Conservation (phyloP, 2,797 vertebrate genomes). For the Zalophus californianus region DNA sequence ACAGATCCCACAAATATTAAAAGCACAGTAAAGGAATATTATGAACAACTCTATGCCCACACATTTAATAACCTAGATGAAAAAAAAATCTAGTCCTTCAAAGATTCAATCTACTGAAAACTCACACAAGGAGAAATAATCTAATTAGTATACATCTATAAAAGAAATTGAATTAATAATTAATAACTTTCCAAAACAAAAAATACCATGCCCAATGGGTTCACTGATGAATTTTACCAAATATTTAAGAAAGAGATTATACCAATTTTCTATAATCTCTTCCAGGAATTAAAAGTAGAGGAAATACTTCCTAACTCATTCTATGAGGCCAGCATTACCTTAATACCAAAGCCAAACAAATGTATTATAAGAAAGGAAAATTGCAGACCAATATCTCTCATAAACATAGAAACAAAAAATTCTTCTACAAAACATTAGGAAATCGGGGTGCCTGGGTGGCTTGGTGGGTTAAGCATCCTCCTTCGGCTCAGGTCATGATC, state of each 20-base stretch:
- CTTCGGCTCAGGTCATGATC: too few species aligned
- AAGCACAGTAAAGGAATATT: background rate
- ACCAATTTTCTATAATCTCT: background rate
- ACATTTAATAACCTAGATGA: background rate
- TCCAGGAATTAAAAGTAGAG: conserved; percentile 6
- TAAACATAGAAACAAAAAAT: background rate
- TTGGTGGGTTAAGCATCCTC: rapidly evolving
- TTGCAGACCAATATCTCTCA: background rate
- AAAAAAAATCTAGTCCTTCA: background rate
- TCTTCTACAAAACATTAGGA: background rate
- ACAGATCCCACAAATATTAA: background rate
- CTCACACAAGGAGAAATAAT: conserved; percentile 1
- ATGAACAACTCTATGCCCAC: background rate
- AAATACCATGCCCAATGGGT: background rate
- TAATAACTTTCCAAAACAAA: conserved; percentile 46
- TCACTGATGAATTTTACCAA: background rate
- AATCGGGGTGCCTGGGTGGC: too few species aligned
- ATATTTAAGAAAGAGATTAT: background rate
- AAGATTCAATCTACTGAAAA: conserved; percentile 30
- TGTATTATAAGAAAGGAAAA: background rate
- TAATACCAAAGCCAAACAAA: background rate
- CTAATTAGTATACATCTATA: background rate
- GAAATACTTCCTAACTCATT: background rate
- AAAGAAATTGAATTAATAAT: conserved; percentile 32
- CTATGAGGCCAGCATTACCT: background rate